Conservation (phyloP, 2,113 vertebrate genomes). For the Zosterops hypoxanthus region DNA sequence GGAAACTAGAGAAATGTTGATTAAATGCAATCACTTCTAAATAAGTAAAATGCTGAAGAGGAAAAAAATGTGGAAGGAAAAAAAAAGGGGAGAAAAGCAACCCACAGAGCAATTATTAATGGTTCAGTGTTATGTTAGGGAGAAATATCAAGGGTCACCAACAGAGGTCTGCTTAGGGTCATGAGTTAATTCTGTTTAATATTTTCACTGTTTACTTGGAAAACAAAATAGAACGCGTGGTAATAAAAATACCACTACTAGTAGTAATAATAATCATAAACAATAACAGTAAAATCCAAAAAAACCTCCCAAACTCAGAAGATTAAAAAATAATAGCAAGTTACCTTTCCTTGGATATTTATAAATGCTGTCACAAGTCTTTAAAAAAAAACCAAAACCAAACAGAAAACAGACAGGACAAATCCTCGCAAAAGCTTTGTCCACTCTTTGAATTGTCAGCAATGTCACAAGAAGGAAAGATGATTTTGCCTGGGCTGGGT, state of each 20-base stretch:
- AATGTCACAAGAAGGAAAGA: neutral
- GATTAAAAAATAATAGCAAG: neutral
- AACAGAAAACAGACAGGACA: neutral
- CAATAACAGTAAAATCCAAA: neutral
- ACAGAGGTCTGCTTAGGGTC: neutral
- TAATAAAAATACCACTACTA: neutral
- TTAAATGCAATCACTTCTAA: neutral
- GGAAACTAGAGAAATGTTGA: conserved; percentile 10
- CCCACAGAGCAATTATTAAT: neutral
- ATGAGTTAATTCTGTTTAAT: neutral
- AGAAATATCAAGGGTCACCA: neutral
- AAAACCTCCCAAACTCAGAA: neutral
- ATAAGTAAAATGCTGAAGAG: neutral
- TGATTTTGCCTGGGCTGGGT: neutral
- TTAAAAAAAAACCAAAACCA: neutral
- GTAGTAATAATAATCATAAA: too few species aligned
- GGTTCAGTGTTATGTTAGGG: neutral
- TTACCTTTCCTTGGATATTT: neutral
- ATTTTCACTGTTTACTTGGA: neutral
- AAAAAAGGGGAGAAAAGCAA: neutral
- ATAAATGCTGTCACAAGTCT: neutral
- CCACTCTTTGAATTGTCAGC: neutral
- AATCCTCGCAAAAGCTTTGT: neutral
- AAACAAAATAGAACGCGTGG: neutral
- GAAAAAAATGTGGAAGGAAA: neutral